Evolutionary conservation across 2,797 vertebrate species (phyloP), one percentile per base, ranked within the genome.

Genomic region (Spinus olivaceus): DNA sequence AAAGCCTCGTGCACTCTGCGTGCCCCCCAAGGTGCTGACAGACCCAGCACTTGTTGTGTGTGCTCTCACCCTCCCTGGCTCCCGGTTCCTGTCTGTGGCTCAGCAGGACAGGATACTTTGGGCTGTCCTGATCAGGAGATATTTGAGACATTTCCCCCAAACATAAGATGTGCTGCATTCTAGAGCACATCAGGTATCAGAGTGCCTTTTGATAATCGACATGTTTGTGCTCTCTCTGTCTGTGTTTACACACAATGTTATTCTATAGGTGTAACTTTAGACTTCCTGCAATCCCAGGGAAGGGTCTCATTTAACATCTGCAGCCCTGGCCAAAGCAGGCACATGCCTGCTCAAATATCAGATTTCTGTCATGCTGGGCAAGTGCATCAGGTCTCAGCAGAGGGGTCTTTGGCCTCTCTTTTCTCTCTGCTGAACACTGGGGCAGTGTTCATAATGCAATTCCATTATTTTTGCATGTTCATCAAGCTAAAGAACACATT

Each of bases 261-360:
- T 56, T 76, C 92, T 82, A 56, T 22, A 70, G 91, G 35, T 65
- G 96, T 95, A 97, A 96, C 79, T 87, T 78, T 39, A 97, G 70
- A 77, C 70, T 66, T 69, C 37, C 44, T 76, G 57, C 92, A 97
- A 54, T 83, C 85, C 71, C 65, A 47, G 85, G 33, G 67, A 94
- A 88, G 17, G 79, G 82, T 82, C 60, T 83, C 56, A 10, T 56
- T 51, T 88, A 70, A 69, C 83, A 81, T 16, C 65, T 37, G 35
- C 46, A 91, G 65, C 63, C 41, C 24, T 76, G 41, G 49, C 63
- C 85, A 83, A 46, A 78, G 64, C 70, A 78, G 60, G 60, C 35
- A 42, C 66, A 33, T 35, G 61, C 39, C 54, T 65, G 21, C 66
- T 57, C 82, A 87, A 89, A 94, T 50, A 71, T 0, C 74, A 96